These are phyloP conservation scores for Podarcis lilfordi DNA, from an alignment of 2,797 vertebrate genomes.

Conservation along the genomic window DNA sequence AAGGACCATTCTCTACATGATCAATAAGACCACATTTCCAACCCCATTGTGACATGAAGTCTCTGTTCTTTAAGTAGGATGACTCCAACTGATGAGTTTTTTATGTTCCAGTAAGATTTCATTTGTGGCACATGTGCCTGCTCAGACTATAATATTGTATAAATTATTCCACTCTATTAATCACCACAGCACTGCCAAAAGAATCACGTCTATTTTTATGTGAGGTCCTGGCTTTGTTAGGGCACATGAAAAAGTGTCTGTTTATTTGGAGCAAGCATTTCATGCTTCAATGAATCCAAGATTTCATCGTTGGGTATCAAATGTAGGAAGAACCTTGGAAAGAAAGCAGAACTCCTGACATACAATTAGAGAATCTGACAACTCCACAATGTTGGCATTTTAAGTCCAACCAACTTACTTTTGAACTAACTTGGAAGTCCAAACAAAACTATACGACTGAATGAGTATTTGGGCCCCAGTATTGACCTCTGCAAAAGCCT, in stretches of 20 bases:
- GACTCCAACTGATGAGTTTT: neutral
- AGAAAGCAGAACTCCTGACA: neutral
- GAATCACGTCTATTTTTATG: neutral
- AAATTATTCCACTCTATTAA: slow-evolving; percentile 25
- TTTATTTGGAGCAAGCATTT: neutral
- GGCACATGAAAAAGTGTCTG: neutral
- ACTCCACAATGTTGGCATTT: no score
- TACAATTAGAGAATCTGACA: neutral
- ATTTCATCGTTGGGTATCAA: neutral
- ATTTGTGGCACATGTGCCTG: neutral
- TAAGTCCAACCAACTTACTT: neutral
- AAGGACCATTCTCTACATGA: neutral
- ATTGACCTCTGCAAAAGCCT: no score
- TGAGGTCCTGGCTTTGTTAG: neutral
- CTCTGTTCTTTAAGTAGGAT: neutral
- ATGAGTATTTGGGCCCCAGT: neutral
- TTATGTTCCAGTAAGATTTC: slow-evolving; percentile 17
- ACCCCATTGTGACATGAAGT: neutral
- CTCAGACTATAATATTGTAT: neutral
- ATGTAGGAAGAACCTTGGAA: neutral
- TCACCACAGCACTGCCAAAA: neutral
- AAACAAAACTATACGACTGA: neutral
- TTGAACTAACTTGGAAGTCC: neutral
- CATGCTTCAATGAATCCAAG: neutral
- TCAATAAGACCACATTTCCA: neutral